A percentile compares a stretch with the other conserved stretches of the same genome.
phyloP scores from a whole-genome alignment of 2,113 vertebrate species.

The Perca schrenkii region DNA sequence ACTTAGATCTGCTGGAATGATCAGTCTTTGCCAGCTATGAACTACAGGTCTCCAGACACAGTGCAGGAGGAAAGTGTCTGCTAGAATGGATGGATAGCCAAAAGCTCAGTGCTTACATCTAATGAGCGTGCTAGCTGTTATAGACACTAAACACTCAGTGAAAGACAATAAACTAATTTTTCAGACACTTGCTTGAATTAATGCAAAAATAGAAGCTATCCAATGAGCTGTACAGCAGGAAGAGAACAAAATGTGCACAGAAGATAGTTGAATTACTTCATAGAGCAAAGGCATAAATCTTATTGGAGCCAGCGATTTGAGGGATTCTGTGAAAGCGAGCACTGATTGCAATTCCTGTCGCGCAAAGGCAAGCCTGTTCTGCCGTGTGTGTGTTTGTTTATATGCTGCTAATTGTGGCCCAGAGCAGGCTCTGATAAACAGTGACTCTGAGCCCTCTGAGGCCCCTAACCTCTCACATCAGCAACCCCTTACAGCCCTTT shows the following conservation, averaged over 20 bases:
- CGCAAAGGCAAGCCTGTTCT: constrained; percentile 41
- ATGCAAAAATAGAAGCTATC: constrained; percentile 31
- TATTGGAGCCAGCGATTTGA: constrained; percentile 39
- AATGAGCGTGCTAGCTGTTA: constrained; percentile 41
- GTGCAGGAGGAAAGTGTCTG: constrained; percentile 49
- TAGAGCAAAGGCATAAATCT: constrained; percentile 62
- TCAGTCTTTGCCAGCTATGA: constrained; percentile 50
- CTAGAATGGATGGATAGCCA: constrained; percentile 30
- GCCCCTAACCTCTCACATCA: constrained; percentile 67
- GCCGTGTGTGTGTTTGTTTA: constrained; percentile 72
- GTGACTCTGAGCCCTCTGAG: constrained; percentile 51
- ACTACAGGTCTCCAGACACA: not conserved
- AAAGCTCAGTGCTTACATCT: constrained; percentile 30
- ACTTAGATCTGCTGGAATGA: constrained; percentile 60
- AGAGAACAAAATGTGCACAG: constrained; percentile 15
- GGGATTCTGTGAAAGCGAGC: constrained; percentile 53
- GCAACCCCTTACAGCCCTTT: constrained; percentile 17
- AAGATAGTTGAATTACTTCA: constrained; percentile 40
- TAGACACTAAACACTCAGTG: constrained; percentile 46
- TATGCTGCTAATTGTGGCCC: constrained; percentile 74
- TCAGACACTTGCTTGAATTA: constrained; percentile 36
- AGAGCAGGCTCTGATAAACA: constrained; percentile 68
- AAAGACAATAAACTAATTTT: constrained; percentile 42
- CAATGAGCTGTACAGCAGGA: constrained; percentile 26
- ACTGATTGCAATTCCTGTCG: constrained; percentile 70